Conservation (phyloP, 2,888 invertebrate species). For the Iphiclides podalirius region DNA sequence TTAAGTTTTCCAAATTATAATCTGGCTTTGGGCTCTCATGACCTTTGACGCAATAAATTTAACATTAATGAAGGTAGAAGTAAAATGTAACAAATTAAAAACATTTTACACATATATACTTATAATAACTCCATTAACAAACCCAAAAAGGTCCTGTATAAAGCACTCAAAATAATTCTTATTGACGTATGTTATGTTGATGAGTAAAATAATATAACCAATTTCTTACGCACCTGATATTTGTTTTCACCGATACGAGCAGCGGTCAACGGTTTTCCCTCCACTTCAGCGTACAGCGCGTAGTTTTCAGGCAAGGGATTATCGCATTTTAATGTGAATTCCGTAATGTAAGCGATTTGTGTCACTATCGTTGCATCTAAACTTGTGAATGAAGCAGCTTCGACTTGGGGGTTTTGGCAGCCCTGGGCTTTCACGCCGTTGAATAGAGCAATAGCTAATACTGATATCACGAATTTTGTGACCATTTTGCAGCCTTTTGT, state of each 20-base stretch:
- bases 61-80: no score
- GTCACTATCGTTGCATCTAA: slow-evolving; percentile 95
- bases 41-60: no score
- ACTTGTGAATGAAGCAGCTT: slow-evolving; percentile 92
- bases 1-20: no score
- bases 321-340: slow-evolving; percentile 92
- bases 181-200: no score
- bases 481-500: slow-evolving; percentile 61
- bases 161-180: no score
- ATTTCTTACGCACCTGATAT: slow-evolving; percentile 88
- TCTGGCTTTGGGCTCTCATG: no score
- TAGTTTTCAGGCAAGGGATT: slow-evolving; percentile 82
- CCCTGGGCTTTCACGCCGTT: slow-evolving; percentile 49
- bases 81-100: no score
- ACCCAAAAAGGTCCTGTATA: no score
- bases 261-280: slow-evolving; percentile 91
- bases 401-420: slow-evolving; percentile 83
- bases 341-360: slow-evolving; percentile 93
- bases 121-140: no score
- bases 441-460: slow-evolving; percentile 47
- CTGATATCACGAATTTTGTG: slow-evolving; percentile 57
- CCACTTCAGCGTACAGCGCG: slow-evolving; percentile 93
- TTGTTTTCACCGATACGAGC: slow-evolving; percentile 88
- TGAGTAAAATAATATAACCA: no score
- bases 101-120: no score